Evolutionary conservation across 2,797 vertebrate genomes (phyloP), one percentile per base, ranked within the genome.

Genomic region (Karalla daura): DNA sequence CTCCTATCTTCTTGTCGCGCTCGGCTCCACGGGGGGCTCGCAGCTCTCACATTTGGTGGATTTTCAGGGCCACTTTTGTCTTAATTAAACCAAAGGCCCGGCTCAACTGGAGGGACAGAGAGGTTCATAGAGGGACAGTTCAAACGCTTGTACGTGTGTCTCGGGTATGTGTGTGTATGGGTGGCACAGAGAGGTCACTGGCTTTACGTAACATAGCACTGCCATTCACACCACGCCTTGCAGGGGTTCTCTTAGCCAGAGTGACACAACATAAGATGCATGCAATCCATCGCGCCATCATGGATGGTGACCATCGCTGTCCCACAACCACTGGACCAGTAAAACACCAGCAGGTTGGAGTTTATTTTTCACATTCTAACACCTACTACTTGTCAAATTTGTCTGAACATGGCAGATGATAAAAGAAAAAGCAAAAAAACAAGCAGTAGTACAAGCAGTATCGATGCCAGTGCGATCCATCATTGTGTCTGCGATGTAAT

Each of bases 51-150:
- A 63, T 78, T 68, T 63, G 32, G 37, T 79, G 55, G 70, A 79
- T 81, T 83, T 84, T 65, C 64, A 44, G 52, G 13, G 52, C 51
- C 69, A 68, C 49, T 78, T 83, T 80, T 76, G 76, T 86, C 67
- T 82, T 81, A 79, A 79, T 86, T 78, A 75, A 83, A 77, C 52
- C 70, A 67, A 65, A 36, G 50, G 67, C 43, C 56, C 8, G 2
- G 40, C 51, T 63, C 65, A 47, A 69, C 43, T 27, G 53, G 43
- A 39, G n/a, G 78, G 67, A 78, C 71, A 80, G 59, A 72, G 47
- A 37, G 58, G 47, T 8, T 13, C 24, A 55, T 55, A 70, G 54
- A 68, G 80, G 78, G 62, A 74, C 67, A 55, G 64, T 55, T 46
- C 80, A 88, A 89, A 63, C 65, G 65, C 89, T 73, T n/a, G 14